These are phyloP conservation scores for Leucophenga varia DNA, from an alignment of 1,140 invertebrate species.

Conservation along the genomic window DNA sequence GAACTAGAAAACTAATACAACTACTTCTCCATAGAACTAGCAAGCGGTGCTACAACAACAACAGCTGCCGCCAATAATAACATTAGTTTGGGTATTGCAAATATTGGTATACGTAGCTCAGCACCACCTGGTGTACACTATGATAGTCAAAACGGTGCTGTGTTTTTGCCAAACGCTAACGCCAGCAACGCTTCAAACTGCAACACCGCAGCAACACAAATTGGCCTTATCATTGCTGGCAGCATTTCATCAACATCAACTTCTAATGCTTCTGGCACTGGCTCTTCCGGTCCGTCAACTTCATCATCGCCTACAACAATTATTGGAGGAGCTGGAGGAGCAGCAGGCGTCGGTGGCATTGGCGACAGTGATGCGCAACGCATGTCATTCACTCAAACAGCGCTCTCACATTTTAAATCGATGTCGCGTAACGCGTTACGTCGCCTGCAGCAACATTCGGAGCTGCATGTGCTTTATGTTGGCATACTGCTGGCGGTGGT, in stretches of 20 bases:
- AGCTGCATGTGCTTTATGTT: conserved; percentile 37
- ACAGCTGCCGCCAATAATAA: too few relatives aligned
- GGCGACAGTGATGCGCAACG: background rate
- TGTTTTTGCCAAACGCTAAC: conserved; percentile 1
- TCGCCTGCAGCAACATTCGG: conserved; percentile 25
- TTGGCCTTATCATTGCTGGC: background rate
- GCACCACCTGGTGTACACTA: conserved; percentile 26
- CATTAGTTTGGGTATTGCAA: background rate
- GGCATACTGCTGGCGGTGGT: conserved; percentile 36
- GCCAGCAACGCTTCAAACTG: background rate
- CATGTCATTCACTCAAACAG: conserved; percentile 4
- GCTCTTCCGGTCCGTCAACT: conserved; percentile 24
- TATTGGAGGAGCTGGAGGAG: too few relatives aligned
- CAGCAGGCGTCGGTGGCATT: background rate
- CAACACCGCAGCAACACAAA: background rate
- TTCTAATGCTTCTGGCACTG: conserved; percentile 15
- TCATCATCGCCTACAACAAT: conserved; percentile 29
- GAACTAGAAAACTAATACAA: background rate
- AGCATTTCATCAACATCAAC: conserved; percentile 10
- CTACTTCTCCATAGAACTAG: too few relatives aligned
- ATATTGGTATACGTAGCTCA: conserved; percentile 17
- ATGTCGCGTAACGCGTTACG: conserved; percentile 8
- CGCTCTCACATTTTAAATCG: conserved; percentile 11
- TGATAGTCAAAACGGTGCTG: too few relatives aligned
- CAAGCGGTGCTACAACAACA: too few relatives aligned